Evolutionary conservation across 1,140 invertebrate genomes (phyloP), one percentile per base, ranked within the genome.

Genomic region (Lineus longissimus): DNA sequence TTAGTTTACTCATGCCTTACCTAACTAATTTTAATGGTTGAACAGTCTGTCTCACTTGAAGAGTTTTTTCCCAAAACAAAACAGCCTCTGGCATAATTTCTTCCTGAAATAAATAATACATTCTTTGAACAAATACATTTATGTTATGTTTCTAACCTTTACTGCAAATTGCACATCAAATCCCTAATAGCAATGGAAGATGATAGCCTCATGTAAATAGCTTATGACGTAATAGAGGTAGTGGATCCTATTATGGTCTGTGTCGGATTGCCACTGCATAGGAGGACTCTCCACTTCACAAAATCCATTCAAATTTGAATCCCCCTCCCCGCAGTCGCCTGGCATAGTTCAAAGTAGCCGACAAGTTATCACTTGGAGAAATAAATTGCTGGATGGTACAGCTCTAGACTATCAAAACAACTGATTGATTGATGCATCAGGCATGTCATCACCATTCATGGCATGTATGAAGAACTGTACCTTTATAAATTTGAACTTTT

Each of bases 1-100:
- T n/a, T n/a, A 30, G 2, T 23, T 36, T 43, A 22, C 25, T 56
- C 61, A n/a, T 43, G 64, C 76, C 83, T 86, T 82, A 94, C 93
- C 93, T 88, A 80, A 92, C 94, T 36, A 97, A 83, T 72, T 89
- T 86, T 68, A 97, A 95, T 0, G 91, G 88, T 69, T 86, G 88
- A 70, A 88, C 87, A 45, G 91, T 91, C 82, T 90, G 87, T 31
- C 92, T 86, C 7, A 97, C 93, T 86, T 89, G 91, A 31, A 97
- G 82, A 0, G 94, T 92, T 77, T 88, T 85, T 77, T 95, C 90
- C 95, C 94, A 97, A 84, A 94, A 97, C 65, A 88, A 86, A 1
- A 96, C 90, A 43, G 94, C 94, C 81, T 93, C 87, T 0, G 93
- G 92, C 67, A 96, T 80, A 66, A 97, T 70, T 62, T 74, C 65